phyloP scores from a whole-genome alignment of 2,113 vertebrate species.

The Serilophus lunatus region DNA sequence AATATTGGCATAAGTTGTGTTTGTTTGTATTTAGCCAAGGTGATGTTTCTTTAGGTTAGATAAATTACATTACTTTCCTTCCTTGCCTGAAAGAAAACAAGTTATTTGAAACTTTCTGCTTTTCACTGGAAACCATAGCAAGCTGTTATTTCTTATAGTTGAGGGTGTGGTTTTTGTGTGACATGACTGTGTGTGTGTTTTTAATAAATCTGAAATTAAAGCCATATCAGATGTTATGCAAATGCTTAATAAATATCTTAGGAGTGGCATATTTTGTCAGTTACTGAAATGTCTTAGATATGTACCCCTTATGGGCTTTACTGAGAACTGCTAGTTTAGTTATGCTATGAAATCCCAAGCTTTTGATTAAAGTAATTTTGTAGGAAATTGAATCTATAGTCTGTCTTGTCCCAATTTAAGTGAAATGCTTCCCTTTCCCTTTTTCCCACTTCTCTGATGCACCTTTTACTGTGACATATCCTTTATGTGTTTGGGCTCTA shows the following conservation, averaged over 20 bases:
- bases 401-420: background rate
- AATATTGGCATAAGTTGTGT: conserved; percentile 5
- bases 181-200: background rate
- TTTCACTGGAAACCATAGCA: background rate
- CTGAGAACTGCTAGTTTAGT: background rate
- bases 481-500: background rate
- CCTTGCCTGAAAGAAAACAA: conserved; percentile 38
- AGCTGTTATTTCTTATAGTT: background rate
- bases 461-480: background rate
- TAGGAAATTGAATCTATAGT: background rate
- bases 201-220: conserved; percentile 42
- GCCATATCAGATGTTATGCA: background rate
- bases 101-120: conserved; percentile 37
- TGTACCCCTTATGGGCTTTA: background rate
- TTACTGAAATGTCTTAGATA: background rate
- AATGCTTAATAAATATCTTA: background rate
- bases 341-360: background rate
- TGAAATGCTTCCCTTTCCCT: background rate
- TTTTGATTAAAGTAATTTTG: background rate
- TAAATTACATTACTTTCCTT: conserved; percentile 10
- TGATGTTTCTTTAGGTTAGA: background rate
- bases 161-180: background rate
- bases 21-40: conserved; percentile 6
- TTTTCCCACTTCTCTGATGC: background rate
- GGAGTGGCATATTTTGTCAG: background rate